These are phyloP conservation scores for Calephelis nemesis DNA, from an alignment of 1,140 invertebrate genomes.

Conservation along the genomic window DNA sequence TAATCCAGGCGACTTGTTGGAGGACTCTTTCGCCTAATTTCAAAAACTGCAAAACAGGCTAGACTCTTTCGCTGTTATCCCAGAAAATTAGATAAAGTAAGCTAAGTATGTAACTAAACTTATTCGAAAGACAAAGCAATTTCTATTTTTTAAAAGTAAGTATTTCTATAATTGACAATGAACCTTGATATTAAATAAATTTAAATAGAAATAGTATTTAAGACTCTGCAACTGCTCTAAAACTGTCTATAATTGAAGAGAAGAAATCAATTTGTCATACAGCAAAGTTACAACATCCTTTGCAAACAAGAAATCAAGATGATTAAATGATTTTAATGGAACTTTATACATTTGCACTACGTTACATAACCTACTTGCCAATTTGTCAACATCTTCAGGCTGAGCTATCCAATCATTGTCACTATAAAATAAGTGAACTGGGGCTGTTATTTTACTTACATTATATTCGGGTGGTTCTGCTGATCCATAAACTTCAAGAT, in stretches of 20 bases:
- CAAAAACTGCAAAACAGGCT: too few species aligned
- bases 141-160: too few species aligned
- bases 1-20: too few species aligned
- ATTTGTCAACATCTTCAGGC: conserved; percentile 68
- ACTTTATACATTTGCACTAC: conserved; percentile 67
- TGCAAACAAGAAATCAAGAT: conserved; percentile 81
- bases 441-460: conserved; percentile 80
- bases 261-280: conserved; percentile 62
- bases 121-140: too few species aligned
- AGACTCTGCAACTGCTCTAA: too few species aligned
- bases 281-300: conserved; percentile 70
- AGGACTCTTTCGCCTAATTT: too few species aligned
- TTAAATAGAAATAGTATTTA: too few species aligned
- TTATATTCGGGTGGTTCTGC: conserved; percentile 82
- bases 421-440: conserved; percentile 83
- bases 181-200: too few species aligned
- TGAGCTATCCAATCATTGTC: conserved; percentile 82
- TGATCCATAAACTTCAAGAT: conserved; percentile 68
- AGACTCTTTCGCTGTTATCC: too few species aligned
- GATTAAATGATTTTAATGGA: conserved; percentile 70
- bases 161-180: too few species aligned
- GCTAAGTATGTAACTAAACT: too few species aligned
- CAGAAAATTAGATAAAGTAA: too few species aligned
- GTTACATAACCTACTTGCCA: conserved; percentile 68
- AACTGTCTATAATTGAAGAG: not conserved